Evolutionary conservation across 2,797 vertebrate genomes (phyloP).

Genomic region (Karalla daura): DNA sequence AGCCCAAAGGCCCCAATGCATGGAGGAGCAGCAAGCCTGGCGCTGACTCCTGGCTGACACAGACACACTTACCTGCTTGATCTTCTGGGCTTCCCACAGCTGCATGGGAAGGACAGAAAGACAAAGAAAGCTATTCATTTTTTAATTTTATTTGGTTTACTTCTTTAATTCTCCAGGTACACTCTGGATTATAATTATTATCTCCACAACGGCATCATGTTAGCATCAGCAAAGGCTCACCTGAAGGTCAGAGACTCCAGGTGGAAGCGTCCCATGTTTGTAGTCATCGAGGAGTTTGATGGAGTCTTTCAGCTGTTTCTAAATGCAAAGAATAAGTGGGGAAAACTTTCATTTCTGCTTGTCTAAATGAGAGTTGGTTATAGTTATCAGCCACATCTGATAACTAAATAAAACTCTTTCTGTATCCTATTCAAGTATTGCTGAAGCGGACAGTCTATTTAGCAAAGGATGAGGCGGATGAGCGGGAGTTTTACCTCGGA

Average conservation of each 20-base stretch:
- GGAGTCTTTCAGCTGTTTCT: slow-evolving; percentile 90
- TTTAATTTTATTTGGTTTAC: background rate
- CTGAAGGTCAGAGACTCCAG: slow-evolving; percentile 83
- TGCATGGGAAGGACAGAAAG: slow-evolving; percentile 67
- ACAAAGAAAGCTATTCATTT: slow-evolving; percentile 2
- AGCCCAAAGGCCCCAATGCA: slow-evolving; percentile 40
- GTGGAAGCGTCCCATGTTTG: slow-evolving; percentile 87
- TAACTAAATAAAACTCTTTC: too few species aligned
- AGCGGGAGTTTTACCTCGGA: slow-evolving; percentile 87
- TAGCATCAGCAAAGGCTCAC: slow-evolving; percentile 46
- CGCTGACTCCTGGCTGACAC: background rate
- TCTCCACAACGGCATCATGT: background rate
- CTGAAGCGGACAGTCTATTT: too few species aligned
- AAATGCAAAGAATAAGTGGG: slow-evolving; percentile 13
- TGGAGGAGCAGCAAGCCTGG: slow-evolving; percentile 28
- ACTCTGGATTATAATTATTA: background rate
- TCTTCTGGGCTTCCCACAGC: slow-evolving; percentile 98
- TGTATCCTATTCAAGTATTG: too few species aligned
- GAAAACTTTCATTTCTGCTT: too few species aligned
- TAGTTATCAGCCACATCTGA: too few species aligned
- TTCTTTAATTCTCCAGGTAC: background rate
- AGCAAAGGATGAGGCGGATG: too few species aligned
- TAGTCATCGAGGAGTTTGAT: slow-evolving; percentile 93
- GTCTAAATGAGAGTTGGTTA: too few species aligned
- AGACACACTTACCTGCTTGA: slow-evolving; percentile 92